Evolutionary conservation across 2,797 vertebrate genomes (phyloP), one percentile per base, ranked within the genome.

Genomic region (Muraenolepis orangiensis): DNA sequence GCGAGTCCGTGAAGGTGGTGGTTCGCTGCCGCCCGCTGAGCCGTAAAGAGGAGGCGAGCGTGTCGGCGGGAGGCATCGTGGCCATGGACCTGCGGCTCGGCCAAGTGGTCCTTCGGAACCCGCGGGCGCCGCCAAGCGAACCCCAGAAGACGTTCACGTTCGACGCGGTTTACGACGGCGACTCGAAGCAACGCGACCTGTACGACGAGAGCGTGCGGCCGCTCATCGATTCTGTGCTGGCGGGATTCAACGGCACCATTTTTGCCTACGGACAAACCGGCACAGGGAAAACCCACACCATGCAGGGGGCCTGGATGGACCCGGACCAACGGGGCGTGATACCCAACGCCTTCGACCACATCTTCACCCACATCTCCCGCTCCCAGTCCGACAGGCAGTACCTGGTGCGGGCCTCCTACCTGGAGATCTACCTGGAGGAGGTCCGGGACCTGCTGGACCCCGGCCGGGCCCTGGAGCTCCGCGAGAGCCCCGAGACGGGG

Each of bases 391-490:
- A 98, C 90, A 96, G 92, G 87, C 97, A 98, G 91, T 98, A 96
- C 87, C 92, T 98, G 86, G 96, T 99, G 66, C 93, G 97, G 79
- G 97, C 97, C 0, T 99, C 97, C 30, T 99, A 98, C 92, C 91
- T 99, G 72, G 97, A 99, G 92, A 98, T 99, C 93, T 99, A 99
- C 83, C 94, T 94, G 79, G 97, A 99, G 92, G 97, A 99, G 90
- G 91, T 99, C 74, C 87, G 96, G 18, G 97, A 99, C 81, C 95
- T 99, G 30, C 93, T 99, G 2, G 85, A 90, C 34, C 88, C 89
- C 38, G 90, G 87, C 70, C 95, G 93, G 86, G 94, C 94, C 79
- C 89, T 99, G 76, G 97, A 99, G 86, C 94, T 99, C 78, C 94
- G 98, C 82, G 97, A 99, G 86, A 97, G 91, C 82, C 96, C 97